These are phyloP conservation scores for Eciton burchellii DNA, from an alignment of 1,140 invertebrate species.

Conservation along the genomic window DNA sequence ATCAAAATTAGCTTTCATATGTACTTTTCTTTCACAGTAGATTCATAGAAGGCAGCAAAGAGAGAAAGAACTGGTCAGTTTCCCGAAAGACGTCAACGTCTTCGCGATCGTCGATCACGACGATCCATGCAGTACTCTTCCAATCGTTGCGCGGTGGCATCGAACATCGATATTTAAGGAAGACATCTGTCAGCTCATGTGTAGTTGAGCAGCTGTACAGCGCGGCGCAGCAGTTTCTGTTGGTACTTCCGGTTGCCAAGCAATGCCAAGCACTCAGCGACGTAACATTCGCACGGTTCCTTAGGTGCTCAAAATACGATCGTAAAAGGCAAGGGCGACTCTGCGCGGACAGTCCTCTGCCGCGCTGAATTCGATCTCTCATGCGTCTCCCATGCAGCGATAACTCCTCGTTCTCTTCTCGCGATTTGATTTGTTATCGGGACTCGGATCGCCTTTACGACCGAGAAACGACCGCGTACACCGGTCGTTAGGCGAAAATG, in stretches of 20 bases:
- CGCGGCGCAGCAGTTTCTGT: constrained; percentile 60
- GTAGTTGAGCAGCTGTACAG: constrained; percentile 66
- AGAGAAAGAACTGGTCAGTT: not conserved
- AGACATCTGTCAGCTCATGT: constrained; percentile 69
- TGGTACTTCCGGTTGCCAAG: constrained; percentile 74
- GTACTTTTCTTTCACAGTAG: constrained; percentile 41
- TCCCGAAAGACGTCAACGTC: constrained; percentile 5
- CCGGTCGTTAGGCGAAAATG: not conserved
- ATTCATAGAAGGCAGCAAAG: constrained; percentile 23
- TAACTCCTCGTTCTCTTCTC: not conserved
- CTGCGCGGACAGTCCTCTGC: too few relatives aligned
- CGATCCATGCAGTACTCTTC: constrained; percentile 60
- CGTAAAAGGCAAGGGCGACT: too few relatives aligned
- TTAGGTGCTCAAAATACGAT: not conserved
- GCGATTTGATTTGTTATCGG: not conserved
- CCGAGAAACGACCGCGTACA: not conserved
- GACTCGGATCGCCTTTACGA: not conserved
- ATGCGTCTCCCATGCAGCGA: not conserved
- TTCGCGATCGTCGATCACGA: constrained; percentile 54
- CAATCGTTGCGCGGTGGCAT: constrained; percentile 47
- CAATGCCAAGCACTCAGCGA: constrained; percentile 51
- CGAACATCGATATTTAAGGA: constrained; percentile 69
- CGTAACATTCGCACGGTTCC: constrained; percentile 21
- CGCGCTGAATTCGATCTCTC: too few relatives aligned
- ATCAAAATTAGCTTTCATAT: constrained; percentile 36